Evolutionary conservation across 2,113 vertebrate species (phyloP), one percentile per base, ranked within the genome.

Genomic region (Oncorhynchus clarkii): DNA sequence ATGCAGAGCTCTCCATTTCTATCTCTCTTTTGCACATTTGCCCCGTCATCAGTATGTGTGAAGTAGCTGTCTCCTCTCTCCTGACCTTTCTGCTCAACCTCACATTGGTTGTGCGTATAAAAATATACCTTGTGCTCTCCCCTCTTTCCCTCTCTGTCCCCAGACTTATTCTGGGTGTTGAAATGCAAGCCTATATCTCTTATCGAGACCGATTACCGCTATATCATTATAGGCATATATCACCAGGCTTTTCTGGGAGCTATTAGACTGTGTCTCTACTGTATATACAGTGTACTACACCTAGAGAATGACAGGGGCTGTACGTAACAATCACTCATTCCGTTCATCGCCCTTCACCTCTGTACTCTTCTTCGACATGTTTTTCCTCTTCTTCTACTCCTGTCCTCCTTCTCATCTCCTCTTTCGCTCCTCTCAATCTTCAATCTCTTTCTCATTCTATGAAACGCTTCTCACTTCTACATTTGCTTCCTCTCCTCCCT

Each of bases 81-180:
- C 69, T 75, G 68, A 70, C 69, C 72, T 48, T 59, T 31, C 66
- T 76, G 27, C 66, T 79, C 18, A 67, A 73, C 68, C 71, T 67
- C 67, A 31, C 34, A 59, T 70, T 39, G 60, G 16, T 67, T 12
- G 13, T 72, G 54, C 26, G 65, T 70, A 60, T 79, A 78, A 76
- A 82, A 76, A 79, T 79, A 76, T 54, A 26, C 20, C 60, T 51
- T 22, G 1, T 1, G 1, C n/a, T 9, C 18, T 39, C 29, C 16
- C 51, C 3, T 54, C 51, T 18, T 62, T 24, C 59, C 5, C 7
- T 62, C 59, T 22, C 16, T 62, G n/a, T 62, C 59, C 4, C 5
- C 8, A 62, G 59, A 20, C 54, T 57, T 1, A 8, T 45, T 45
- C 39, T 45, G 9, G 39, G 9, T 62, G 59, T 22, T 22, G n/a